Evolutionary conservation across 2,888 invertebrate species (phyloP).

Genomic region (Heteromurus nitidus): DNA sequence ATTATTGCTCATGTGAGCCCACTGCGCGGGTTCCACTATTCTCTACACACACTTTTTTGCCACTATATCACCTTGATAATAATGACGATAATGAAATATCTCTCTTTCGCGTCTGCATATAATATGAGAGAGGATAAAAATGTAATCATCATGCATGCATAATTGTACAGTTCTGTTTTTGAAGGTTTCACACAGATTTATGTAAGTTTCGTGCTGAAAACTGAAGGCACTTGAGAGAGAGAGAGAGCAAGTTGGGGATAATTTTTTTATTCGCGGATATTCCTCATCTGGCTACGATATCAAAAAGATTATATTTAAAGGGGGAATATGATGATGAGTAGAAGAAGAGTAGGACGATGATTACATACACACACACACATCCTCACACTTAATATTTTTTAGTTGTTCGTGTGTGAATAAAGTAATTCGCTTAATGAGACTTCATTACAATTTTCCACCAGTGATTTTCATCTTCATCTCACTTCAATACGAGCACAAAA

Average conservation of each 20-base stretch:
- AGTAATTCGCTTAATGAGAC: constrained; percentile 65
- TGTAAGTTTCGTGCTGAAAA: constrained; percentile 62
- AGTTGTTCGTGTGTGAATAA: constrained; percentile 58
- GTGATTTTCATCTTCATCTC: constrained; percentile 46
- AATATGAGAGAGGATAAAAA: not conserved
- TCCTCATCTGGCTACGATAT: no score
- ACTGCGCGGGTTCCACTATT: no score
- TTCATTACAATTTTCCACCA: constrained; percentile 51
- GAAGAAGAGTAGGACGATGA: no score
- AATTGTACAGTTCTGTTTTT: constrained; percentile 54
- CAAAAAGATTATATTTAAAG: no score
- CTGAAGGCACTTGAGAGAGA: constrained; percentile 35
- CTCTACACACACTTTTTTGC: constrained; percentile 15
- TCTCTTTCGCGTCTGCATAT: constrained; percentile 12
- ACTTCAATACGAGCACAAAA: no score
- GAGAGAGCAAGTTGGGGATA: no score
- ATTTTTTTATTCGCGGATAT: no score
- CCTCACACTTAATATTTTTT: constrained; percentile 16
- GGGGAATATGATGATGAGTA: no score
- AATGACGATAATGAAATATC: constrained; percentile 52
- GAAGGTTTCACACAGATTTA: constrained; percentile 63
- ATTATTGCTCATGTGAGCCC: not conserved
- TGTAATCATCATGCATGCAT: constrained; percentile 29
- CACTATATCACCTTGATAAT: constrained; percentile 60
- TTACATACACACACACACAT: constrained; percentile 15